Percentiles rank a stretch among this genome's conserved stretches.
phyloP scores from a whole-genome alignment of 2,113 vertebrate genomes.

The Amazona vittata region DNA sequence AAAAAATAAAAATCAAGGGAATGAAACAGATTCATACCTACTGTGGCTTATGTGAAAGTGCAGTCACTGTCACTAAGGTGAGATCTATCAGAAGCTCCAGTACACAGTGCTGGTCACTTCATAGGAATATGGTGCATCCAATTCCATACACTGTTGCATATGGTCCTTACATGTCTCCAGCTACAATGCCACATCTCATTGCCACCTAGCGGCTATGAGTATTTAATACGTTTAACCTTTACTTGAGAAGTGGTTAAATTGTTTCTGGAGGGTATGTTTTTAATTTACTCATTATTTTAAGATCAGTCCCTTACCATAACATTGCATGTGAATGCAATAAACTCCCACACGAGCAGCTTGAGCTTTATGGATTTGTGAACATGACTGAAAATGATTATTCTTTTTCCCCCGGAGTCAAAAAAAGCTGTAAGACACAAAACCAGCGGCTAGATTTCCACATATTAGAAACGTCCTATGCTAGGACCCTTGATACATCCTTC shows the following conservation, averaged over 20 bases:
- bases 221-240: not conserved
- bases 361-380: not conserved
- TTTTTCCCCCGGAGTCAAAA: not conserved
- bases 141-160: accelerated
- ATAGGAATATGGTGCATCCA: not conserved
- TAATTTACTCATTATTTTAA: not conserved
- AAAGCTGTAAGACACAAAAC: not conserved
- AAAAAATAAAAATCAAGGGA: not conserved
- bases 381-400: not conserved
- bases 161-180: accelerated
- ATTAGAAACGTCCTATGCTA: not conserved
- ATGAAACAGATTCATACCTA: not conserved
- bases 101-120: not conserved
- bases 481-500: not conserved
- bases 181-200: not conserved
- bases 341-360: not conserved
- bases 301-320: not conserved
- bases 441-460: not conserved
- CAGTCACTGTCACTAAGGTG: not conserved
- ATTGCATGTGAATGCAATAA: not conserved
- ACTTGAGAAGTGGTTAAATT: accelerated
- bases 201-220: not conserved
- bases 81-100: not conserved
- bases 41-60: not conserved
- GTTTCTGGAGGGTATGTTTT: not conserved